Evolutionary conservation across 2,888 invertebrate genomes (phyloP).

Genomic region (Pterostichus madidus): DNA sequence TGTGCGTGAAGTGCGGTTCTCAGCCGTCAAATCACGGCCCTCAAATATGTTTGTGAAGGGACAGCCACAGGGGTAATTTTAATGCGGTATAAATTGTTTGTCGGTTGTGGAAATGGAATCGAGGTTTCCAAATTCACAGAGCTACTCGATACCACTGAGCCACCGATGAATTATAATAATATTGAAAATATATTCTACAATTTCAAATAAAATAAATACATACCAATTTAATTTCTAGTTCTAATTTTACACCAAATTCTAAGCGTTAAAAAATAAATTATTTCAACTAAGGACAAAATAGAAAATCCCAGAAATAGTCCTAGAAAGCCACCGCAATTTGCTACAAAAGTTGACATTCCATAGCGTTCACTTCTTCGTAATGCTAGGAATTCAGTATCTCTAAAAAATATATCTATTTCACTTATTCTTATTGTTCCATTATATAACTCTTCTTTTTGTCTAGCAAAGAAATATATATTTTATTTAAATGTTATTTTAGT

Average conservation of each 20-base stretch:
- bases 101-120: too few species aligned
- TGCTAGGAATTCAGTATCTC: conserved; percentile 82
- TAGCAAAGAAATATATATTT: not conserved
- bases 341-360: conserved; percentile 80
- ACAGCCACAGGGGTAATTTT: too few species aligned
- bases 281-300: conserved; percentile 82
- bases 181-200: too few species aligned
- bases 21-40: too few species aligned
- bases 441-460: not conserved
- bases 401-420: conserved; percentile 85
- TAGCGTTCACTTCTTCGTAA: conserved; percentile 80
- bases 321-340: conserved; percentile 80
- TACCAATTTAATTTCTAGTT: not conserved
- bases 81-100: too few species aligned
- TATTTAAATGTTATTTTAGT: too few species aligned
- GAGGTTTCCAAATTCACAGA: too few species aligned
- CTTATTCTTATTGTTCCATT: conserved; percentile 73
- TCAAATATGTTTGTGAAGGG: too few species aligned
- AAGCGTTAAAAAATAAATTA: conserved; percentile 80
- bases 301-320: conserved; percentile 84
- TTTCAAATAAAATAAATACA: too few species aligned
- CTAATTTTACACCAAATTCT: conserved; percentile 77
- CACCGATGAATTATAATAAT: too few species aligned
- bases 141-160: too few species aligned
- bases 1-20: too few species aligned